Evolutionary conservation across 1,140 invertebrate genomes (phyloP).

Genomic region (Plectus sambesii): DNA sequence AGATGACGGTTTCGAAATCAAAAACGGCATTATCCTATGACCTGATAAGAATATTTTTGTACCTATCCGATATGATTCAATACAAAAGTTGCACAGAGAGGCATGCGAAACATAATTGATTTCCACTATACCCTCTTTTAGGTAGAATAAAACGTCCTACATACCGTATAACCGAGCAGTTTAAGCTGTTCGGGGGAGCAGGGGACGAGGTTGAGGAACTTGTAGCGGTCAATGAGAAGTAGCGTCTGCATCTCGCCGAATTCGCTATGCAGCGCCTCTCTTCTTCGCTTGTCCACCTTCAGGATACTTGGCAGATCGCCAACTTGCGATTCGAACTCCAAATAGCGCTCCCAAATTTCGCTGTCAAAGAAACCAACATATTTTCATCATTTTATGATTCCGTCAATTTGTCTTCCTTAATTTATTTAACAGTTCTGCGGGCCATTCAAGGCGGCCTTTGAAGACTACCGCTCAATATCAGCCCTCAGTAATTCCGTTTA

Average conservation of each 20-base stretch:
- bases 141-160: slow-evolving; percentile 5
- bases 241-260: slow-evolving; percentile 30
- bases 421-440: slow-evolving; percentile 15
- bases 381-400: slow-evolving; percentile 12
- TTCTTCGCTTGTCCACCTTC: slow-evolving; percentile 86
- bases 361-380: slow-evolving; percentile 50
- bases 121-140: no score
- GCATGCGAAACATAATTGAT: no score
- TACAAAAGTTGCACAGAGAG: no score
- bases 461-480: background rate
- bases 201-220: slow-evolving; percentile 39
- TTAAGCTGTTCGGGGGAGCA: slow-evolving; percentile 38
- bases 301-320: slow-evolving; percentile 93
- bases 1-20: no score
- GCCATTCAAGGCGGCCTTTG: no score
- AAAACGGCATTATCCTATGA: no score
- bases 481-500: slow-evolving; percentile 11
- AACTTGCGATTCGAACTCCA: slow-evolving; percentile 96
- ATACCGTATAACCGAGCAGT: slow-evolving; percentile 40
- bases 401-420: slow-evolving; percentile 15
- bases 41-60: no score
- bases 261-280: slow-evolving; percentile 74
- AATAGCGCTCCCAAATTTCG: slow-evolving; percentile 94
- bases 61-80: no score
- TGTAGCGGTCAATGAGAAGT: slow-evolving; percentile 40